Percentiles rank a stretch among this genome's conserved stretches.
Conservation (phyloP, 2,797 vertebrate genomes). For the Halcyon leucocephala region DNA sequence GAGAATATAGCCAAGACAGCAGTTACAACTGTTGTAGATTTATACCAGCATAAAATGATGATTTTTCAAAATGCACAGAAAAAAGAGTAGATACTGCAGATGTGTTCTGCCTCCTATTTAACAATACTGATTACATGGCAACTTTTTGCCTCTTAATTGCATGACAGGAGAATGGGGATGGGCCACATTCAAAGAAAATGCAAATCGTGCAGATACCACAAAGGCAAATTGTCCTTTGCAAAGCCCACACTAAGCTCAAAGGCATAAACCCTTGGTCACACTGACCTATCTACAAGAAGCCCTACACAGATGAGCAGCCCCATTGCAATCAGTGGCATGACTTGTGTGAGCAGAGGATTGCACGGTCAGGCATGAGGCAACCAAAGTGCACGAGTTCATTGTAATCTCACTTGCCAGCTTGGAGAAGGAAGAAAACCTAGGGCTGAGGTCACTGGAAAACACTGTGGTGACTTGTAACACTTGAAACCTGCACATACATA, state of each 20-base stretch:
- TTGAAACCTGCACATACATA: not conserved
- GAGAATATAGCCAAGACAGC: not conserved
- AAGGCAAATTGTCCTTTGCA: not conserved
- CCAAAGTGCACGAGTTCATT: not conserved
- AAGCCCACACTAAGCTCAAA: constrained; percentile 24
- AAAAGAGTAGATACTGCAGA: not conserved
- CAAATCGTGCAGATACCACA: constrained; percentile 17
- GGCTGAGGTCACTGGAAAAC: constrained; percentile 28
- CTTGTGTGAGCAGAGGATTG: not conserved
- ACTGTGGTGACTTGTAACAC: not conserved
- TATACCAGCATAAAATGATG: not conserved
- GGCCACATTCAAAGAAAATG: not conserved
- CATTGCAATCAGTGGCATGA: not conserved
- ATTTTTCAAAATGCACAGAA: not conserved
- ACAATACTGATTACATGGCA: not conserved
- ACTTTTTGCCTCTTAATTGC: not conserved
- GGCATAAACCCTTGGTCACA: not conserved
- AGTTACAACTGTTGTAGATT: not conserved
- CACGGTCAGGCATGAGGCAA: not conserved
- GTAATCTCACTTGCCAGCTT: not conserved
- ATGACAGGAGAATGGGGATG: constrained; percentile 37
- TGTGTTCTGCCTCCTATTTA: not conserved
- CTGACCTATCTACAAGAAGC: not conserved
- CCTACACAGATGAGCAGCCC: not conserved
- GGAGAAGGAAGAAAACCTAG: constrained; percentile 24